These are phyloP conservation scores for Simalia tracyae DNA, from an alignment of 2,797 vertebrate genomes.

Conservation along the genomic window DNA sequence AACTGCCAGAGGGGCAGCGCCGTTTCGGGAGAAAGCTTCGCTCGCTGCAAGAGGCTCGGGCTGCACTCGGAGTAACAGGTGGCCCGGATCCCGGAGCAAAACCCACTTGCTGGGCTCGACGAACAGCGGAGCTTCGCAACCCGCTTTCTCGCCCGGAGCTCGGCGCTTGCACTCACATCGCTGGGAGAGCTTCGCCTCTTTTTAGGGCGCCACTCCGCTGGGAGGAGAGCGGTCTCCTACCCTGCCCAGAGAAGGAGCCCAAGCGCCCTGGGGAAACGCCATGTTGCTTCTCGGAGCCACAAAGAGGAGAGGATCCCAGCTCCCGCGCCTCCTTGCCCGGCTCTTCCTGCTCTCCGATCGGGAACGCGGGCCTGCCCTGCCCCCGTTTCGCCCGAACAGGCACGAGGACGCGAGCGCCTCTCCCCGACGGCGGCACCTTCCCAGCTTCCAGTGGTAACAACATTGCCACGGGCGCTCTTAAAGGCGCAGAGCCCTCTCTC, in stretches of 20 bases:
- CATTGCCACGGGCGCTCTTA: slow-evolving; percentile 38
- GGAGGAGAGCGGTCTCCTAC: background rate
- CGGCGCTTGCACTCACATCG: slow-evolving; percentile 28
- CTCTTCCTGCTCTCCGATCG: background rate
- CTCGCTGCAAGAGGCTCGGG: background rate
- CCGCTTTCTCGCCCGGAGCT: background rate
- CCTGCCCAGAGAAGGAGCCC: background rate
- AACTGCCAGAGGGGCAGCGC: background rate
- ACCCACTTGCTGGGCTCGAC: background rate
- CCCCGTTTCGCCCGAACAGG: background rate
- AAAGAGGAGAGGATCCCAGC: background rate
- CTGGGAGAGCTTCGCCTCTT: background rate
- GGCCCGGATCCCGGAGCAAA: background rate
- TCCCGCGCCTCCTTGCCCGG: background rate
- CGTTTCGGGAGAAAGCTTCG: background rate
- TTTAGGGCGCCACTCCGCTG: background rate
- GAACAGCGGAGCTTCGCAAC: background rate
- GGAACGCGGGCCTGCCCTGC: background rate
- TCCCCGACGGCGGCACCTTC: background rate
- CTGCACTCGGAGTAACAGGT: background rate
- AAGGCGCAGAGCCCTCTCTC: slow-evolving; percentile 37
- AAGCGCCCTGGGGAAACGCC: background rate
- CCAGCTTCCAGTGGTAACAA: background rate
- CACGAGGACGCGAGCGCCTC: background rate
- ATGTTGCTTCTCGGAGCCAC: background rate